phyloP scores from a whole-genome alignment of 2,797 vertebrate species.

The Cossypha heuglini region DNA sequence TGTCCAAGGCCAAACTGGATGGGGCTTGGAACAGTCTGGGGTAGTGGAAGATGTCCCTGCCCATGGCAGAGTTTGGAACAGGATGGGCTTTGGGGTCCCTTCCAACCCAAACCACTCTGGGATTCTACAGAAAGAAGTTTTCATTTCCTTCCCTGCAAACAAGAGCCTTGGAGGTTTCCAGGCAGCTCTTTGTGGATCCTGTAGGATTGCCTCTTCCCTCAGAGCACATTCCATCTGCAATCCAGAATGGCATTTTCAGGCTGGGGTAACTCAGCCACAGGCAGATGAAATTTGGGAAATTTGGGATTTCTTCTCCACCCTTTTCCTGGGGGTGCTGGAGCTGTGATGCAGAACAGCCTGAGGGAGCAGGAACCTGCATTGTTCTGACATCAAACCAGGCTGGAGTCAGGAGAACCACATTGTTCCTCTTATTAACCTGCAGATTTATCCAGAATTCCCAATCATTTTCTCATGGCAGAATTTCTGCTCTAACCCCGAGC shows the following conservation, averaged over 20 bases:
- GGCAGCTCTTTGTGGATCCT: not conserved
- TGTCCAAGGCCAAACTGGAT: no score
- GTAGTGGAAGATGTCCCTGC: no score
- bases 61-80: no score
- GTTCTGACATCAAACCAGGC: not conserved
- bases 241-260: not conserved
- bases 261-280: not conserved
- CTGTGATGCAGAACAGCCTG: not conserved
- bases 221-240: not conserved
- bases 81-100: accelerated
- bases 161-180: not conserved
- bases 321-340: not conserved
- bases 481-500: not conserved
- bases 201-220: not conserved
- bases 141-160: not conserved
- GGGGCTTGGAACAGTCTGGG: no score
- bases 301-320: not conserved
- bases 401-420: not conserved
- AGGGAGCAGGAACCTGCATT: not conserved
- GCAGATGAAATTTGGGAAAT: not conserved
- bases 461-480: not conserved
- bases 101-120: not conserved
- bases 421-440: not conserved
- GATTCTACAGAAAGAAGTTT: not conserved
- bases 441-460: not conserved